phyloP scores from a whole-genome alignment of 2,797 vertebrate genomes.

The Todus mexicanus region DNA sequence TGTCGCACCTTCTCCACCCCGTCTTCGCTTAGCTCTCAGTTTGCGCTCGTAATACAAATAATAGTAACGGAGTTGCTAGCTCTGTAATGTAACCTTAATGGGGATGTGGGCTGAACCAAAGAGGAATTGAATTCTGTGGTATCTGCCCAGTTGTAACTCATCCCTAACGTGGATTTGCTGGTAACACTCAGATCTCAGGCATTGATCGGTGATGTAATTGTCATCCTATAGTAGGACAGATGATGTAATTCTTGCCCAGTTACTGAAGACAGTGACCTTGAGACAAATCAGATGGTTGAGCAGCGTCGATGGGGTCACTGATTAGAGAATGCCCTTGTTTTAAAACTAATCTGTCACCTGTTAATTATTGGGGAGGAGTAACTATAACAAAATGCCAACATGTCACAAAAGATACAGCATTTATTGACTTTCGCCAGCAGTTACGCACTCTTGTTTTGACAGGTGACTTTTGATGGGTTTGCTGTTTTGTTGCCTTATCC shows the following conservation, averaged over 20 bases:
- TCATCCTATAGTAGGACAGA: conserved; percentile 73
- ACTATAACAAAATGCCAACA: not conserved
- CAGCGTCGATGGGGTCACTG: conserved; percentile 33
- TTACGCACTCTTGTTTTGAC: not conserved
- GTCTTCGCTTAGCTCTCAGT: not conserved
- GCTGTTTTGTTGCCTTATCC: conserved; percentile 3
- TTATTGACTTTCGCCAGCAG: not conserved
- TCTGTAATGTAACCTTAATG: conserved; percentile 18
- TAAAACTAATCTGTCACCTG: conserved; percentile 31
- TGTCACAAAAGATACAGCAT: not conserved
- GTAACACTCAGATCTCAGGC: conserved; percentile 68
- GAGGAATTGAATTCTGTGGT: conserved; percentile 31
- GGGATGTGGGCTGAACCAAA: conserved; percentile 22
- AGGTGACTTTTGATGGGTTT: not conserved
- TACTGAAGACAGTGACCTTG: conserved; percentile 72
- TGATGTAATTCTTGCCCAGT: conserved; percentile 84
- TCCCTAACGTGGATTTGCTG: conserved; percentile 71
- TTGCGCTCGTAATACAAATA: not conserved
- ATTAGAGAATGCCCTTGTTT: conserved; percentile 42
- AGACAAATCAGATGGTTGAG: conserved; percentile 54
- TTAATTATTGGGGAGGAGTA: conserved; percentile 28
- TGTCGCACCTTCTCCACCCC: not conserved
- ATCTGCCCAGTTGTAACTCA: conserved; percentile 58
- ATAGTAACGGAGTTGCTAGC: not conserved
- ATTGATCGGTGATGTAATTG: conserved; percentile 82